These are phyloP conservation scores for Drosophila niveifrons DNA, from an alignment of 2,888 invertebrate genomes.

Conservation along the genomic window DNA sequence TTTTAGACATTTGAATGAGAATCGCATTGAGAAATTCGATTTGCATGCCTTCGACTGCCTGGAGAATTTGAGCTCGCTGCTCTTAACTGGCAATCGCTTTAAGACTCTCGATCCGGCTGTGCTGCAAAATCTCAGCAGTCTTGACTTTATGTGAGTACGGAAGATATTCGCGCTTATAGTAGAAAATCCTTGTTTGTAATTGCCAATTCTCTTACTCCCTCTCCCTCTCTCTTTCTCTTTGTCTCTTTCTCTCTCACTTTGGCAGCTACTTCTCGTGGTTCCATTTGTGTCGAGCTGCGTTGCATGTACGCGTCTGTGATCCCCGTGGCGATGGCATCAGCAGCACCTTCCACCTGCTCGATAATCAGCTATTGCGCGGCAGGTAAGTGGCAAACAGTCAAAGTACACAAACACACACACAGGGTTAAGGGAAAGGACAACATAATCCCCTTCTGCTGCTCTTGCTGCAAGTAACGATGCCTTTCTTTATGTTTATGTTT, in stretches of 20 bases:
- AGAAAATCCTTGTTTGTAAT: constrained; percentile 5
- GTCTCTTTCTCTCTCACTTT: constrained; percentile 42
- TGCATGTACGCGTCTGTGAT: constrained; percentile 87
- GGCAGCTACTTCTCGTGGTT: constrained; percentile 87
- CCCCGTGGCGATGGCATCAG: constrained; percentile 88
- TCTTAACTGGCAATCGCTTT: constrained; percentile 84
- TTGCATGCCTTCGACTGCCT: constrained; percentile 85
- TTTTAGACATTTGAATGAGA: constrained; percentile 86
- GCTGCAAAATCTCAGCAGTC: constrained; percentile 83
- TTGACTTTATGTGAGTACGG: constrained; percentile 86
- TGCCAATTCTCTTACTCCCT: neutral
- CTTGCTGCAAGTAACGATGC: constrained; percentile 28
- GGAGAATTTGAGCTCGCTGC: constrained; percentile 85
- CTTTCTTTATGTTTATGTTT: constrained; percentile 23
- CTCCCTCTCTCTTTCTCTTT: neutral
- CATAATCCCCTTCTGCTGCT: constrained; percentile 13
- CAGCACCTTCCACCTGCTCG: constrained; percentile 87
- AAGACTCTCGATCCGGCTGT: constrained; percentile 84
- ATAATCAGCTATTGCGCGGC: constrained; percentile 86
- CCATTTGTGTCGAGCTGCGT: constrained; percentile 87
- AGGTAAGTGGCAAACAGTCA: constrained; percentile 83
- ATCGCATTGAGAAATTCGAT: constrained; percentile 85
- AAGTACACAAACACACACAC: too few relatives aligned
- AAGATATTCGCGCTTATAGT: neutral
- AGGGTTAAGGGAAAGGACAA: constrained; percentile 10